Conservation (phyloP, 2,113 vertebrate species). For the Cynoglossus semilaevis region DNA sequence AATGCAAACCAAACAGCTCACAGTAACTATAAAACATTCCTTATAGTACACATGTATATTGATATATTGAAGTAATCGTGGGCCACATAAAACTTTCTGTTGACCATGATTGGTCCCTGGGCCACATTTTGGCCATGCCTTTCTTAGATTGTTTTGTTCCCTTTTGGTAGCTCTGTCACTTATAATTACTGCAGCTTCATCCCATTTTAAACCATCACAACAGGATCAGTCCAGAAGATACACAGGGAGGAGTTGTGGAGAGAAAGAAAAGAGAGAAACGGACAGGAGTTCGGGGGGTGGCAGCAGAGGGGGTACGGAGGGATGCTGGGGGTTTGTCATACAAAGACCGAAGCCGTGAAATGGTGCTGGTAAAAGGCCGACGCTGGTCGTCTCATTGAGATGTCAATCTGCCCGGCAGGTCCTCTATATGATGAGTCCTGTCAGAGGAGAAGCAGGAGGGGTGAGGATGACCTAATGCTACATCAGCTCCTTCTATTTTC, state of each 20-base stretch:
- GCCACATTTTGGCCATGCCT: too few relatives aligned
- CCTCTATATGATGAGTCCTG: conserved; percentile 46
- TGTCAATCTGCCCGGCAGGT: conserved; percentile 66
- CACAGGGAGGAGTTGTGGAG: not conserved
- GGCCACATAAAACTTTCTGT: too few relatives aligned
- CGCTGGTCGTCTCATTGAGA: conserved; percentile 63
- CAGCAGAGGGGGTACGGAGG: conserved; percentile 5
- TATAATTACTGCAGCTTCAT: not conserved
- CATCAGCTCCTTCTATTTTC: conserved; percentile 42
- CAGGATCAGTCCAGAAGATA: conserved; percentile 9
- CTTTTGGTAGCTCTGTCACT: not conserved
- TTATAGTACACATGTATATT: too few relatives aligned
- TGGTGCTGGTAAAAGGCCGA: conserved; percentile 48
- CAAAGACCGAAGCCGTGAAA: conserved; percentile 62
- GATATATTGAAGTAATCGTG: too few relatives aligned
- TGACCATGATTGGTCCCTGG: too few relatives aligned
- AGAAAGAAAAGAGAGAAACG: conserved; percentile 13
- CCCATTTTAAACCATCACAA: not conserved
- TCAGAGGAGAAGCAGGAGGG: conserved; percentile 45
- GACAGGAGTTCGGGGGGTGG: conserved; percentile 14
- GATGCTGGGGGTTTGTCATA: conserved; percentile 24
- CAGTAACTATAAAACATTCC: too few relatives aligned
- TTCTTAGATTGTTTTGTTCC: too few relatives aligned
- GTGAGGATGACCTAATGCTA: conserved; percentile 60
- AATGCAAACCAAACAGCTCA: too few relatives aligned